Evolutionary conservation across 2,888 invertebrate genomes (phyloP), one percentile per base, ranked within the genome.

Genomic region (Cephus pulcher): DNA sequence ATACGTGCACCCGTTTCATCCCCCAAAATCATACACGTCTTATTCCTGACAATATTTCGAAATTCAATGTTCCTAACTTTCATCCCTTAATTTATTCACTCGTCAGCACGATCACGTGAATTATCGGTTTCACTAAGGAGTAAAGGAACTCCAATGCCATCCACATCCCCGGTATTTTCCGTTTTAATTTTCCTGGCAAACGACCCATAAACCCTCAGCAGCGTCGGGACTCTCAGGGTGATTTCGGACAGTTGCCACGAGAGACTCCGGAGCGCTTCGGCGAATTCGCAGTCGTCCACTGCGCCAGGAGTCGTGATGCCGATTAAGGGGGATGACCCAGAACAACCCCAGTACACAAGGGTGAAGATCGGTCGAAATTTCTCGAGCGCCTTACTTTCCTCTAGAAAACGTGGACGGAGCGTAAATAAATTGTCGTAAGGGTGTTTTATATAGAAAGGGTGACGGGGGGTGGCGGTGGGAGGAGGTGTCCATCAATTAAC

Each of bases 401-500:
- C 75, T 74, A 33, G 35, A 34, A 40, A 40, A 75, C 74, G 69
- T 73, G 71, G 73, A 68, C 75, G 69, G 30, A 33, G 75, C 12
- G 73, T 30, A 33, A 34, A 78, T 71, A 78, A 78, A 78, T 34
- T 23, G 6, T 34, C 34, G 12, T 33, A 34, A 35, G 74, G 35
- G 23, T 23, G 74, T 30, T 30, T 33, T 33, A 1, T 34, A n/a
- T 33, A 12, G 23, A 0, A 12, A 0, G 0, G 34, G 1, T 3
- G 15, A 9, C 9, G 6, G 74, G 15, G 74, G 15, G 9, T 0
- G 74, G 11, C n/a, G 23, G 23, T 3, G 23, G 15, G 9, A 12
- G 33, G 75, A 3, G 75, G n/a, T 82, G 84, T 84, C 86, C 84
- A 84, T 85, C 85, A 86, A 87, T 87, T 87, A 86, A 82, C 78